Evolutionary conservation across 2,113 vertebrate genomes (phyloP).

Genomic region (Pandion haliaetus): DNA sequence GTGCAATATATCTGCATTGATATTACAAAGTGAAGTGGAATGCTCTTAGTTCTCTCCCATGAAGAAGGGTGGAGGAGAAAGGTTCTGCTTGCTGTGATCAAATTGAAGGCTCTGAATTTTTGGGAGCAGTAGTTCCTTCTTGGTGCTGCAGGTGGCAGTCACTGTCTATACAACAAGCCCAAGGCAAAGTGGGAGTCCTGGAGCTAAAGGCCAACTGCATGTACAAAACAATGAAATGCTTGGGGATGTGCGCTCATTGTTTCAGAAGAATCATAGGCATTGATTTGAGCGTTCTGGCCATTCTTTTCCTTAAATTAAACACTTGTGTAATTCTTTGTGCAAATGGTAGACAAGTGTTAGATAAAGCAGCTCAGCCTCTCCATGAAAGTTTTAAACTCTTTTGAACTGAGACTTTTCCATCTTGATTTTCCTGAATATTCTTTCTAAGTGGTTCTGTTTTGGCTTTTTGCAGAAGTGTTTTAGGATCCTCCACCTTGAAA

Average conservation of each 20-base stretch:
- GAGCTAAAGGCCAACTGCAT: background rate
- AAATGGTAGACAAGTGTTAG: background rate
- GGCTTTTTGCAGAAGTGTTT: background rate
- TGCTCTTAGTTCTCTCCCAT: background rate
- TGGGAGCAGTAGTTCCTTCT: background rate
- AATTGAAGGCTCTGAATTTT: background rate
- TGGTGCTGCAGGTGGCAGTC: slow-evolving; percentile 12
- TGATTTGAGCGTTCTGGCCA: background rate
- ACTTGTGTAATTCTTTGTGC: background rate
- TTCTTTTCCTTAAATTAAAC: background rate
- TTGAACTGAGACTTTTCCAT: background rate
- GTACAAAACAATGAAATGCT: background rate
- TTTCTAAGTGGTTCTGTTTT: background rate
- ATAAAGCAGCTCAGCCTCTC: background rate
- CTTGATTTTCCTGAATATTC: background rate
- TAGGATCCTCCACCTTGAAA: background rate
- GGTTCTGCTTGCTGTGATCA: background rate
- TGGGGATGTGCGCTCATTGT: background rate
- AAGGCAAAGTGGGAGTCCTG: background rate
- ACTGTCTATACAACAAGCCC: background rate
- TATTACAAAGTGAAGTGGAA: background rate
- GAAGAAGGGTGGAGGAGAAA: background rate
- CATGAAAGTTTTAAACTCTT: background rate
- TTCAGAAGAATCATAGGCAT: background rate
- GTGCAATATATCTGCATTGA: too few relatives aligned